These are phyloP conservation scores for Sorex maritimensis DNA, from an alignment of 2,797 vertebrate genomes.

Conservation along the genomic window DNA sequence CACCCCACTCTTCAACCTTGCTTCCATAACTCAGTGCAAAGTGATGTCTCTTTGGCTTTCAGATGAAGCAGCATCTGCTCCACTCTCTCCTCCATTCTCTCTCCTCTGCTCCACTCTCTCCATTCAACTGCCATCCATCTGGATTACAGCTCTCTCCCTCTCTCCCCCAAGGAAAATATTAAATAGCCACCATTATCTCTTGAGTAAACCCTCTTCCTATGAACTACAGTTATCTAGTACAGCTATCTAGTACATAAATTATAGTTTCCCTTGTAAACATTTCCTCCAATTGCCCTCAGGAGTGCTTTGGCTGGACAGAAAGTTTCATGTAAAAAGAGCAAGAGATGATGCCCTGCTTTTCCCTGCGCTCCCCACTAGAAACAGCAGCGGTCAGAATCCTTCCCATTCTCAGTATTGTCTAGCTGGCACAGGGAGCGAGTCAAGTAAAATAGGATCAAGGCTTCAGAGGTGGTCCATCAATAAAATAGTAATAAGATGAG, in stretches of 20 bases:
- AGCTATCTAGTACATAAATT: neutral
- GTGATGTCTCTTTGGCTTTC: neutral
- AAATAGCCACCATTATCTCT: neutral
- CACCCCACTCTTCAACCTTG: neutral
- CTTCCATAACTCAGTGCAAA: neutral
- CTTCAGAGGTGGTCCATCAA: constrained; percentile 34
- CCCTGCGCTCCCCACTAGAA: neutral
- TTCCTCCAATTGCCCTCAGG: neutral
- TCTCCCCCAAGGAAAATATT: constrained; percentile 51
- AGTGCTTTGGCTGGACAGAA: neutral
- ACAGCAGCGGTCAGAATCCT: neutral
- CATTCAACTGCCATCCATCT: no score
- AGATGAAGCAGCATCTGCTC: neutral
- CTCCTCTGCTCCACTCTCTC: neutral
- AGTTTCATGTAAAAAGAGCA: no score
- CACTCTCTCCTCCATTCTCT: neutral
- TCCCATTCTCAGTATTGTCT: neutral
- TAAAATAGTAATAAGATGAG: constrained; percentile 63
- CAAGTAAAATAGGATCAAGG: constrained; percentile 3
- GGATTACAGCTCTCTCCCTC: neutral
- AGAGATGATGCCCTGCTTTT: neutral
- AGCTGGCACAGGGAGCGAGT: neutral
- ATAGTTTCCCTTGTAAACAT: neutral
- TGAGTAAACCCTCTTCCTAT: neutral
- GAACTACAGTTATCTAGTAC: neutral